Percentiles rank a stretch among this genome's conserved stretches.
Conservation (phyloP, 2,888 invertebrate species). For the Drosophila mettleri region DNA sequence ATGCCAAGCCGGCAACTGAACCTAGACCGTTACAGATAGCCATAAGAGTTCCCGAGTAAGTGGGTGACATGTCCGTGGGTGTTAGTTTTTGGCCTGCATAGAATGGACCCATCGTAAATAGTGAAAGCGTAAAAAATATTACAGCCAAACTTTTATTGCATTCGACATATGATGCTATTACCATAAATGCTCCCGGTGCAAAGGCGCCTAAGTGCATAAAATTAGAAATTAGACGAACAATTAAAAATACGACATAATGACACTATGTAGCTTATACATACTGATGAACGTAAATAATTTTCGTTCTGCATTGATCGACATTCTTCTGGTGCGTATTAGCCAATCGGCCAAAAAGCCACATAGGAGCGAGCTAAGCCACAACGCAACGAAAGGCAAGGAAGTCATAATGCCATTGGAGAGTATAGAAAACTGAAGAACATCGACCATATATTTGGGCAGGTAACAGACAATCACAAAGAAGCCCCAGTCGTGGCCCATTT, state of each 20-base stretch:
- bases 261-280: conserved; percentile 62
- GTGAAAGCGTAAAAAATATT: conserved; percentile 87
- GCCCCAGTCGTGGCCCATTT: conserved; percentile 88
- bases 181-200: conserved; percentile 88
- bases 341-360: conserved; percentile 88
- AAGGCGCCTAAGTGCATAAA: conserved; percentile 84
- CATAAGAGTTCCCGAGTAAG: conserved; percentile 88
- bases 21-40: conserved; percentile 89
- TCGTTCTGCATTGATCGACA: conserved; percentile 86
- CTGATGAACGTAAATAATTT: conserved; percentile 89
- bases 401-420: conserved; percentile 86
- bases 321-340: conserved; percentile 86
- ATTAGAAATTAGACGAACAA: neutral
- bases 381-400: conserved; percentile 87
- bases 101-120: conserved; percentile 89
- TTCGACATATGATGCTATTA: conserved; percentile 88
- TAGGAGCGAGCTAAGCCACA: conserved; percentile 86
- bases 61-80: conserved; percentile 87
- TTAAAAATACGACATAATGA: neutral
- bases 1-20: conserved; percentile 88
- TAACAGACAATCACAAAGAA: conserved; percentile 87
- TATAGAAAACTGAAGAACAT: conserved; percentile 87
- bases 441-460: conserved; percentile 87
- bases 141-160: conserved; percentile 87
- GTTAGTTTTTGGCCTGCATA: conserved; percentile 88